Evolutionary conservation across 2,888 invertebrate species (phyloP).

Genomic region (Perizoma affinitatum): DNA sequence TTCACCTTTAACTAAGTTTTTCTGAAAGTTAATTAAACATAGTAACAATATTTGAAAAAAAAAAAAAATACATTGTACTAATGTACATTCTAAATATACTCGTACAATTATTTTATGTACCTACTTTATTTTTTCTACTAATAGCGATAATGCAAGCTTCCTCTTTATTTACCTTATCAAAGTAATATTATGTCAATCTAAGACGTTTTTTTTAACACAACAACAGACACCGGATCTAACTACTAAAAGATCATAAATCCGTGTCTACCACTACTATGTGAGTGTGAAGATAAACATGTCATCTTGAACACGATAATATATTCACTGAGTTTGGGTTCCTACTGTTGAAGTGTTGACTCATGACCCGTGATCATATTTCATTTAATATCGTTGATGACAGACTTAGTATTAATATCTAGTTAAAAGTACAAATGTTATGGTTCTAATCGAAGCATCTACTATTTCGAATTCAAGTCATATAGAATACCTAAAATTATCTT

Average conservation of each 20-base stretch:
- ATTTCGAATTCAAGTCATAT: too few relatives aligned
- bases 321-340: constrained; percentile 26
- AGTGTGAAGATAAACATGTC: constrained; percentile 35
- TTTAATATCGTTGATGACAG: constrained; percentile 38
- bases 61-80: too few relatives aligned
- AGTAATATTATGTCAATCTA: constrained; percentile 1
- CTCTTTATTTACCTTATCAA: constrained; percentile 3
- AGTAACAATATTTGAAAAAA: too few relatives aligned
- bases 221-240: constrained; percentile 14
- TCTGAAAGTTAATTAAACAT: too few relatives aligned
- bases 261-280: constrained; percentile 22
- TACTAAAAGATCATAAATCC: constrained; percentile 29
- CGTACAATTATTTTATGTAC: background rate
- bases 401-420: constrained; percentile 8
- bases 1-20: too few relatives aligned
- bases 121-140: background rate
- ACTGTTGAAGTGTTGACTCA: constrained; percentile 51
- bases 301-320: constrained; percentile 32
- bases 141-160: constrained; percentile 19
- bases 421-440: too few relatives aligned
- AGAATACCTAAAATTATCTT: too few relatives aligned
- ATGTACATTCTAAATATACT: too few relatives aligned
- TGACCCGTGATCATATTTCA: constrained; percentile 46
- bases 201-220: constrained; percentile 7
- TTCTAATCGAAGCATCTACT: too few relatives aligned